These are phyloP conservation scores for Bucco capensis DNA, from an alignment of 2,113 vertebrate species.

Conservation along the genomic window DNA sequence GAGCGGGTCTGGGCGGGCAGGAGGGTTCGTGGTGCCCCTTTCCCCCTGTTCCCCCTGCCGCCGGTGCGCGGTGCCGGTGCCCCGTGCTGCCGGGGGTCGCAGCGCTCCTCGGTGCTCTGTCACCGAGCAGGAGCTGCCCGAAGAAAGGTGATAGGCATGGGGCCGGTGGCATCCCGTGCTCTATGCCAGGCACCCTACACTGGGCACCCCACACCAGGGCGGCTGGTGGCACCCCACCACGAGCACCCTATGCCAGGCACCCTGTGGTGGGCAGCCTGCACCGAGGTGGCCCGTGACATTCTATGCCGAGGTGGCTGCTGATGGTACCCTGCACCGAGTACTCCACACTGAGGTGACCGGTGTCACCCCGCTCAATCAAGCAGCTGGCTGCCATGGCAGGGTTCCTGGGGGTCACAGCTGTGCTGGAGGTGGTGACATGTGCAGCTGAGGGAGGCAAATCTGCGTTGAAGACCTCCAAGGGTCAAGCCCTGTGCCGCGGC, in stretches of 20 bases:
- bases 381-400: neutral
- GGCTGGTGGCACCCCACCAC: neutral
- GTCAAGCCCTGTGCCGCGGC: neutral
- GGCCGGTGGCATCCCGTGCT: neutral
- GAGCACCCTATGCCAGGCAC: neutral
- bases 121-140: neutral
- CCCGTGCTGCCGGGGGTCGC: neutral
- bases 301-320: neutral
- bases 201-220: neutral
- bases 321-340: neutral
- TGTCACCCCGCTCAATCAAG: neutral
- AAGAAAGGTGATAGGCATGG: neutral
- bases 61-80: neutral
- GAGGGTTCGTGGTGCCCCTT: no score
- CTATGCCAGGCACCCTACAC: neutral
- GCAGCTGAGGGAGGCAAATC: neutral
- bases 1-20: neutral
- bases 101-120: neutral
- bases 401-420: neutral
- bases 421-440: neutral
- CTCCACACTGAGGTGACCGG: neutral
- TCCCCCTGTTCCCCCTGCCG: neutral
- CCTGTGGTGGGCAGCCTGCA: neutral
- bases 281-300: neutral
- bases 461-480: neutral